Evolutionary conservation across 2,888 invertebrate genomes (phyloP), one percentile per base, ranked within the genome.

Genomic region (Helobdella robusta): DNA sequence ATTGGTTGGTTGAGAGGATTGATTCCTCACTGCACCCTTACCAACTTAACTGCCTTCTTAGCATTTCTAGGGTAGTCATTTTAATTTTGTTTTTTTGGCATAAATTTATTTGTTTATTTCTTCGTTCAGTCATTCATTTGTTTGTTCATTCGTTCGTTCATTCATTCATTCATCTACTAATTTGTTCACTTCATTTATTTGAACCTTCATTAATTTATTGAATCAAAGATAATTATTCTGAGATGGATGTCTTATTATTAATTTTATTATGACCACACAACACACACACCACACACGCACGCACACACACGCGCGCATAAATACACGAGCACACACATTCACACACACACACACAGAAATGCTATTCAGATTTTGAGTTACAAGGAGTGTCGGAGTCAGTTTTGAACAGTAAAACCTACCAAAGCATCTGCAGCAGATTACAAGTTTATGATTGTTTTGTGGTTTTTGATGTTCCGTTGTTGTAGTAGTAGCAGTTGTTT

Each of bases 311-410:
- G 44, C 44, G n/a, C n/a, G 11, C 11, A 40, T 15, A 40, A 40
- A 40, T 11, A 40, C 20, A 32, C 23, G 30, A 58, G 15, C 8
- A 11, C 8, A 11, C 30, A 30, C 20, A 18, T 11, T 15, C 11
- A 32, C 15, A 30, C 11, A 15, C 32, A 58, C 15, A 11, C 8
- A 11, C 20, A 58, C 82, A 97, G 91, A 98, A 98, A 89, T 87
- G 95, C 81, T 95, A 93, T 83, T 91, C 93, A 59, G 97, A 98
- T 82, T 98, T 97, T 82, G 97, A 97, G 83, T 85, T 98, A 68
- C 97, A 98, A 83, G 97, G 97, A 72, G 94, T 98, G 56, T 91
- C 92, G 80, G 95, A 97, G 76, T 94, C 95, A 79, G 91, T 91
- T 80, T 83, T 98, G 67, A 93, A 94, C 83, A 91, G 91, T 69